phyloP scores from a whole-genome alignment of 2,113 vertebrate genomes.

The Bubo scandiacus region DNA sequence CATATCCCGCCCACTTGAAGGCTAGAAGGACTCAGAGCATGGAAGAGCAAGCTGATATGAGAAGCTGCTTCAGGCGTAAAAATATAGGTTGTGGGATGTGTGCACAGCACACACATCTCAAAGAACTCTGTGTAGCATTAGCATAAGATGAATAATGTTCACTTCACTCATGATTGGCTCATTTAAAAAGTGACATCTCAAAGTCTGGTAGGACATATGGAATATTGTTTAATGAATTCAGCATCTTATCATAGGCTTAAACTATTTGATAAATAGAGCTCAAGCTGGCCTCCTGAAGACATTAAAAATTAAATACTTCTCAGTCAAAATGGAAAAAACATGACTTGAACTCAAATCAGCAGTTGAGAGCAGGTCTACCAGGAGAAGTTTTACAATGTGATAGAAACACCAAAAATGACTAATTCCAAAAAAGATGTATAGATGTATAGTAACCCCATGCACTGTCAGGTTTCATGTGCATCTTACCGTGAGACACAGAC shows the following conservation, averaged over 20 bases:
- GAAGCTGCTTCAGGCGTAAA: not conserved
- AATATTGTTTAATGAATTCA: not conserved
- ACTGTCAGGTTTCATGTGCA: not conserved
- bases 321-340: not conserved
- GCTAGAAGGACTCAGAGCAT: not conserved
- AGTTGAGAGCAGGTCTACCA: not conserved
- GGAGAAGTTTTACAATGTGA: not conserved
- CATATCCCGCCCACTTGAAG: not conserved
- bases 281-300: not conserved
- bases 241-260: not conserved
- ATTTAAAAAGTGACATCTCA: not conserved
- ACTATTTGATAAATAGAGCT: not conserved
- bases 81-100: not conserved
- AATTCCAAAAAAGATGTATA: not conserved
- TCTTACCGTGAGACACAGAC: not conserved
- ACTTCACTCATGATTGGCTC: not conserved
- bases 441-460: not conserved
- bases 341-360: not conserved
- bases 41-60: not conserved
- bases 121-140: not conserved
- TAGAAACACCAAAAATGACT: not conserved
- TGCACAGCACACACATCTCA: not conserved
- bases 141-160: not conserved
- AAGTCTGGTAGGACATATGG: not conserved
- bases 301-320: not conserved